Conservation (phyloP, 1,140 invertebrate genomes). For the Linepithema humile region DNA sequence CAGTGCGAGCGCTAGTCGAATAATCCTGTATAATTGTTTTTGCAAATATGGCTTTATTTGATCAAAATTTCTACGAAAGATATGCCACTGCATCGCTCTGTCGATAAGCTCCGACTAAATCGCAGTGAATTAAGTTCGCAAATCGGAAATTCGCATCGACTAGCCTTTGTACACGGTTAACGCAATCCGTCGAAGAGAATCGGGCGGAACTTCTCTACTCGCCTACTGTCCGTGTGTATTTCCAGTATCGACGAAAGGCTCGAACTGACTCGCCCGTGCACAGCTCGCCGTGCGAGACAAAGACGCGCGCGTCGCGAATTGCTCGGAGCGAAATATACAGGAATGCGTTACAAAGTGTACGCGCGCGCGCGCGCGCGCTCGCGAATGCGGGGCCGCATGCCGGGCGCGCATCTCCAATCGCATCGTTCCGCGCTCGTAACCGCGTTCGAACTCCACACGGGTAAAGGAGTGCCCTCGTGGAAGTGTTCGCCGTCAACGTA, state of each 20-base stretch:
- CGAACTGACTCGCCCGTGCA: neutral
- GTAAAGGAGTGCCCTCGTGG: constrained; percentile 11
- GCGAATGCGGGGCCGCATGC: constrained; percentile 5
- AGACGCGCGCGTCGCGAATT: constrained; percentile 46
- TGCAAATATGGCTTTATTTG: constrained; percentile 9
- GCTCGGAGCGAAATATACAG: constrained; percentile 51
- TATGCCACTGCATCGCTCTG: too few relatives aligned
- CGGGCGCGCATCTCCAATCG: constrained; percentile 48
- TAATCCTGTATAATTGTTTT: neutral
- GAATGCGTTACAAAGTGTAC: constrained; percentile 55
- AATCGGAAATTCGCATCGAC: constrained; percentile 34
- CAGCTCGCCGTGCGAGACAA: constrained; percentile 32
- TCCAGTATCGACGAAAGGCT: constrained; percentile 12
- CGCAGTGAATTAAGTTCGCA: constrained; percentile 42
- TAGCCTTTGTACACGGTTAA: constrained; percentile 29
- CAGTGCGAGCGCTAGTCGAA: neutral
- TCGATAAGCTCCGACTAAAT: neutral
- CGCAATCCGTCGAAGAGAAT: constrained; percentile 13
- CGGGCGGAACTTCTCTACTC: constrained; percentile 17
- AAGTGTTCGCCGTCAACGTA: neutral
- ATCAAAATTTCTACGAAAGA: neutral
- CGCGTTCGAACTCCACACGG: constrained; percentile 4
- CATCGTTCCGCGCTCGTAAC: constrained; percentile 27
- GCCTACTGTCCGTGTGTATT: constrained; percentile 21
- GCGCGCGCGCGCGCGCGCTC: neutral